Evolutionary conservation across 2,113 vertebrate genomes (phyloP), one percentile per base, ranked within the genome.

Genomic region (Chaetura pelagica): DNA sequence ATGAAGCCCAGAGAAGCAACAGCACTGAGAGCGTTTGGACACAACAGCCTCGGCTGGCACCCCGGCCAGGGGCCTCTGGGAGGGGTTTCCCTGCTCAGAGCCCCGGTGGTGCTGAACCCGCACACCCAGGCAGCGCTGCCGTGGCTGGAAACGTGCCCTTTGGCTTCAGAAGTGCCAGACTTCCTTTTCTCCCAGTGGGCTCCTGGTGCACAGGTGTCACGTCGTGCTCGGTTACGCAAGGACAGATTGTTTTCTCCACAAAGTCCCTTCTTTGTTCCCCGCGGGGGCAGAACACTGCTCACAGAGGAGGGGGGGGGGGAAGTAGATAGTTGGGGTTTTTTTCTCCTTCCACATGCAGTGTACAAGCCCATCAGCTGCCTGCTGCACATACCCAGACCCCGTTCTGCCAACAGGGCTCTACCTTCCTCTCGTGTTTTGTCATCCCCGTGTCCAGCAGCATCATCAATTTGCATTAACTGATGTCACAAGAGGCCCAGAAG

Each of bases 241-340:
- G 92, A 88, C 90, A 91, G 81, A 88, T 80, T 76, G 78, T 79
- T 94, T 92, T 86, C 55, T 34, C 48, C 72, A 42, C 15, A 0
- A 86, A 83, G 83, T 82, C 75, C 75, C 29, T 79, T 84, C 87
- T 94, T 94, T 93, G 67, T 87, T 93, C 67, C 57, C 15, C 0
- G 1, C 5, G 21, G 58, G 86, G 63, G 71, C 90, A 76, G 82
- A 94, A 52, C 40, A 54, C 12, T 0, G 4, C 30, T 69, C 44
- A 75, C 46, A 72, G 44, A 67, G n/a, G 5, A 32, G 5, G 38
- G 1, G 5, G 40, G 40, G 40, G 22, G 15, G 55, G 38, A 71
- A 58, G 21, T 22, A 55, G 21, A 32, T 27, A 15, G 89, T 91
- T 79, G 63, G 23, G 55, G 3, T 42, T 59, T 84, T 27, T 1